Base-by-base conservation (phyloP, 2,113 vertebrate species). In the Thalassoma bifasciatum region DNA sequence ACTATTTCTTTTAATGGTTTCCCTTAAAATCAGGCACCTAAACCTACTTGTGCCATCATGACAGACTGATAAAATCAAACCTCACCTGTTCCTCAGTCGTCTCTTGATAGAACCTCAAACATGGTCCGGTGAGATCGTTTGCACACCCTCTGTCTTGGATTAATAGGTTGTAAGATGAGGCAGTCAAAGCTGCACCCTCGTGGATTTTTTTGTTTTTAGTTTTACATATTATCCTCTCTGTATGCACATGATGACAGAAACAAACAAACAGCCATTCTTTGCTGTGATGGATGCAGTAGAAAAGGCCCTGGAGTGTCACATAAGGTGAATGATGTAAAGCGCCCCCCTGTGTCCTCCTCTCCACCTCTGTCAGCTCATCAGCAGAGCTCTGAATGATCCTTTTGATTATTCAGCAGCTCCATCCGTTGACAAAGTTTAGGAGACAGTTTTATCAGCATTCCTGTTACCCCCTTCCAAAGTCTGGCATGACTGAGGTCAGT, bases 391-490 rank as follows among this genome's bases (percentile, higher is more conserved):
- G 3, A 72, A 19, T 63, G 52, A 50, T 8, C 58, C 61, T 47
- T 63, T 71, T 54, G 68, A 81, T 50, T 52, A 70, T 46, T 85
- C 77, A 82, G 70, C 77, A 54, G 56, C 53, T 75, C 49, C 26
- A 61, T 72, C 40, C 42, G 30, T 53, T 26, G 49, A 65, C 63
- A 71, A 49, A 77, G 62, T 72, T 46, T 21, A 4, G 9, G 23
- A 79, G 79, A 66, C 50, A 0, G 11, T 77, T 77, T 75, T 73
- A 78, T 89, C 84, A 78, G 82, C 54, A 38, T 59, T 81, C 72
- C 61, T 50, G 47, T 21, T 73, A 49, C 63, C 53, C 62, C 64
- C 51, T 38, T 58, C 69, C 75, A 79, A 66, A 40, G 60, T 16
- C 62, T 56, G 40, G 37, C 71, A 8, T 42, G 59, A 72, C 46